A percentile compares a stretch with the other conserved stretches of the same genome.
phyloP scores from a whole-genome alignment of 2,113 vertebrate genomes.

The Zosterops lateralis region DNA sequence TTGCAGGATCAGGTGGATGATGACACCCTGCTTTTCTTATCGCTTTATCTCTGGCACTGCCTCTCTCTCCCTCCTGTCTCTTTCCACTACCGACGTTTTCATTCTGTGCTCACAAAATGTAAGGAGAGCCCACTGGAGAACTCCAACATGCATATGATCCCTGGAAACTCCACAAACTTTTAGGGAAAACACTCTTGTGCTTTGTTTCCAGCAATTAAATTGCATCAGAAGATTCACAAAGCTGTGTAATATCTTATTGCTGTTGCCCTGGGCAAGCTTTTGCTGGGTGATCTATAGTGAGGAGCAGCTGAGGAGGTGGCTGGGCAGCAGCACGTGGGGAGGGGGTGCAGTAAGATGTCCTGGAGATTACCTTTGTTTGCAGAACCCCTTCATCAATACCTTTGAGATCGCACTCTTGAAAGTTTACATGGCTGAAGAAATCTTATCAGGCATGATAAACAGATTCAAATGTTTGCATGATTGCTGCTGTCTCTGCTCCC shows the following conservation, averaged over 20 bases:
- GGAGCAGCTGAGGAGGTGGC: not conserved
- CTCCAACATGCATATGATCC: not conserved
- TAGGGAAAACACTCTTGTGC: not conserved
- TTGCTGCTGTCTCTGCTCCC: not conserved
- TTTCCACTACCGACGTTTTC: not conserved
- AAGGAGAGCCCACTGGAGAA: not conserved
- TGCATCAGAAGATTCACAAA: not conserved
- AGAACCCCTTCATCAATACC: not conserved
- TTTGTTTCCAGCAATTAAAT: not conserved
- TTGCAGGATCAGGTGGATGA: not conserved
- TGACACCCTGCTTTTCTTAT: slow-evolving; percentile 21
- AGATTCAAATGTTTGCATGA: not conserved
- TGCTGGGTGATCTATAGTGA: not conserved
- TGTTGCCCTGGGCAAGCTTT: not conserved
- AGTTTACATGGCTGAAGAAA: not conserved
- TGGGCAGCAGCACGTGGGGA: not conserved
- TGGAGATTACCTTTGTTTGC: not conserved
- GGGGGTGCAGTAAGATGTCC: not conserved
- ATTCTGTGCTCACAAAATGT: not conserved
- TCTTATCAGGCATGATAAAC: not conserved
- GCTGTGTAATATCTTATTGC: not conserved
- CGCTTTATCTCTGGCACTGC: not conserved
- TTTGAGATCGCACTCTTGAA: not conserved
- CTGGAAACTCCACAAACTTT: not conserved
- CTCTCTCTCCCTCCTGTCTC: not conserved